Evolutionary conservation across 1,140 invertebrate genomes (phyloP).

Genomic region (Apis cerana): DNA sequence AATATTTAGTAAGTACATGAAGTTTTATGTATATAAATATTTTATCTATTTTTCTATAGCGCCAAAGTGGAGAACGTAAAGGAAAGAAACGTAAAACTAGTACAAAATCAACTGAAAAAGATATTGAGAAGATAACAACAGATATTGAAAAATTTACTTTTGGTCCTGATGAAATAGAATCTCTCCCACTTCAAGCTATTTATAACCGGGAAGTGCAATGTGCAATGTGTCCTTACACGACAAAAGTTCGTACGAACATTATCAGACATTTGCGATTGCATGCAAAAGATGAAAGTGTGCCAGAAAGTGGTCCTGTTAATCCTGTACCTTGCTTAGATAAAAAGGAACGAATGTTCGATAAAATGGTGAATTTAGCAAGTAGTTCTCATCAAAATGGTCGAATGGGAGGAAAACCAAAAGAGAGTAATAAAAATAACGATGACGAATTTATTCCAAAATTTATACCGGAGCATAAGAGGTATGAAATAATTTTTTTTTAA

Average conservation of each 20-base stretch:
- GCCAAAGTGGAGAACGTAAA: slow-evolving; percentile 55
- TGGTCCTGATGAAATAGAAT: slow-evolving; percentile 84
- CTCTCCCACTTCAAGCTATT: slow-evolving; percentile 85
- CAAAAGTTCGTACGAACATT: slow-evolving; percentile 89
- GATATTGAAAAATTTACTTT: slow-evolving; percentile 79
- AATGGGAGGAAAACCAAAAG: slow-evolving; percentile 74
- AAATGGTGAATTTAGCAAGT: slow-evolving; percentile 90
- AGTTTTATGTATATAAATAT: neutral
- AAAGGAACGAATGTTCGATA: slow-evolving; percentile 91
- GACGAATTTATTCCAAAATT: slow-evolving; percentile 81
- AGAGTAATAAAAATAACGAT: slow-evolving; percentile 57
- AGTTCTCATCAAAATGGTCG: slow-evolving; percentile 84
- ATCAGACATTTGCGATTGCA: slow-evolving; percentile 87
- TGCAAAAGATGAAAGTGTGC: slow-evolving; percentile 82
- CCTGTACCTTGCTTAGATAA: slow-evolving; percentile 90
- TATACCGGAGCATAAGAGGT: slow-evolving; percentile 84
- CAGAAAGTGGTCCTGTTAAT: slow-evolving; percentile 86
- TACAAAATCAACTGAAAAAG: slow-evolving; percentile 59
- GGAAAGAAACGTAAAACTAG: slow-evolving; percentile 63
- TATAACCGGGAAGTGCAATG: slow-evolving; percentile 85
- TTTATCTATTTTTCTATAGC: slow-evolving; percentile 24
- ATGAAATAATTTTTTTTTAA: neutral
- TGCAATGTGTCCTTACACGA: slow-evolving; percentile 85
- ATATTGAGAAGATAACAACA: slow-evolving; percentile 52
- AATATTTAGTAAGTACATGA: neutral